Evolutionary conservation across 2,888 invertebrate species (phyloP).

Genomic region (Pandemis corylana): DNA sequence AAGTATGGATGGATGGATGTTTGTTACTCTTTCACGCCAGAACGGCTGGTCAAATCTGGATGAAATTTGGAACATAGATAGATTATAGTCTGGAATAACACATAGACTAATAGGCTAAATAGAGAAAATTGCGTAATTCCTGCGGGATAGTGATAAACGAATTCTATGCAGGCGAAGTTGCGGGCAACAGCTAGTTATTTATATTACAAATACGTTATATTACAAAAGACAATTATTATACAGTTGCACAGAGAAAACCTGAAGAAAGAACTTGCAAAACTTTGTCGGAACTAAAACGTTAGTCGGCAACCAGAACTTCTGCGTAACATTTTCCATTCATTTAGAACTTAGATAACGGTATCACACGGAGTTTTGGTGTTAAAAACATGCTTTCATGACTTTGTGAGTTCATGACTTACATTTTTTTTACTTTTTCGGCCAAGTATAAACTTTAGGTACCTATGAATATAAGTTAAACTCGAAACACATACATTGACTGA

Average conservation of each 20-base stretch:
- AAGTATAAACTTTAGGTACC: not conserved
- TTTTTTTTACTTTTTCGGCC: not conserved
- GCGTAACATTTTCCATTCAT: slow-evolving; percentile 4
- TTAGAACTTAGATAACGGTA: not conserved
- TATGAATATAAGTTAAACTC: too few relatives aligned
- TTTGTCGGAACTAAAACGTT: slow-evolving; percentile 15
- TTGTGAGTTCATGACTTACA: not conserved
- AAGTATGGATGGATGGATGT: too few relatives aligned
- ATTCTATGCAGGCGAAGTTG: too few relatives aligned
- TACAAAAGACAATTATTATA: slow-evolving; percentile 1
- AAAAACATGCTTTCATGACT: not conserved
- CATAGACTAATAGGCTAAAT: too few relatives aligned
- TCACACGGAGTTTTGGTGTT: not conserved
- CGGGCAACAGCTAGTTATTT: too few relatives aligned
- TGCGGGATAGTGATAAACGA: too few relatives aligned
- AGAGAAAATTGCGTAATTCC: too few relatives aligned
- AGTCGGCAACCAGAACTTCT: not conserved
- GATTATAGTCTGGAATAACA: too few relatives aligned
- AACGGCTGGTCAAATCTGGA: too few relatives aligned
- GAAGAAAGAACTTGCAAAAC: slow-evolving; percentile 1
- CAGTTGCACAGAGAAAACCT: not conserved
- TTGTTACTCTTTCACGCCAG: too few relatives aligned
- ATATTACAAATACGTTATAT: not conserved
- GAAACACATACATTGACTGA: too few relatives aligned
- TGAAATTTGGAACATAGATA: too few relatives aligned